These are phyloP conservation scores for Opisthocomus hoazin DNA, from an alignment of 2,113 vertebrate genomes.

Conservation along the genomic window DNA sequence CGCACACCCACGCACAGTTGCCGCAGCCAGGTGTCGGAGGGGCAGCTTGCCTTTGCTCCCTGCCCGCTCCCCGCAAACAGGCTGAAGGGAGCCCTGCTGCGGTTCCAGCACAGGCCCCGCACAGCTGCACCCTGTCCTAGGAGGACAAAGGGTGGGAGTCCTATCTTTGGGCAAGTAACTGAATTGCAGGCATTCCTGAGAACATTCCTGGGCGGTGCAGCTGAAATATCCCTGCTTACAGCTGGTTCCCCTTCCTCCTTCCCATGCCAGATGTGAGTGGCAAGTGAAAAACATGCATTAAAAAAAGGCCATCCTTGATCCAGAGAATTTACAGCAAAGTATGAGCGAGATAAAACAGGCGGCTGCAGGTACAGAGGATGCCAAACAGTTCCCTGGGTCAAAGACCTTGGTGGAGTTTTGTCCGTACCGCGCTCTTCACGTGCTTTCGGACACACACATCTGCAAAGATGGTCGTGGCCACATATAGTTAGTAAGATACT, in stretches of 20 bases:
- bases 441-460: background rate
- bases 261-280: background rate
- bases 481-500: background rate
- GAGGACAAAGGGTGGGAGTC: background rate
- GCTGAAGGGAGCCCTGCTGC: rapidly evolving
- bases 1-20: too few relatives aligned
- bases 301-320: background rate
- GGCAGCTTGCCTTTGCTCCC: background rate
- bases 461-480: background rate
- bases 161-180: background rate
- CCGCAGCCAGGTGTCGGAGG: background rate
- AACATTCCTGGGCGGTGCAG: background rate
- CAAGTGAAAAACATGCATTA: background rate
- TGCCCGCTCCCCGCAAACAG: background rate
- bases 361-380: background rate
- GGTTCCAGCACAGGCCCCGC: background rate
- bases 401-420: background rate
- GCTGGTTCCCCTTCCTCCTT: background rate
- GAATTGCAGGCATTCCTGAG: background rate
- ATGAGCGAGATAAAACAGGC: background rate
- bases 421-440: too few relatives aligned
- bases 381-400: background rate
- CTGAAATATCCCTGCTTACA: background rate
- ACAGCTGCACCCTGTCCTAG: background rate
- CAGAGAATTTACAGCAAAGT: background rate